Evolutionary conservation across 2,797 vertebrate genomes (phyloP).

Genomic region (Chaenodraco wilsoni): DNA sequence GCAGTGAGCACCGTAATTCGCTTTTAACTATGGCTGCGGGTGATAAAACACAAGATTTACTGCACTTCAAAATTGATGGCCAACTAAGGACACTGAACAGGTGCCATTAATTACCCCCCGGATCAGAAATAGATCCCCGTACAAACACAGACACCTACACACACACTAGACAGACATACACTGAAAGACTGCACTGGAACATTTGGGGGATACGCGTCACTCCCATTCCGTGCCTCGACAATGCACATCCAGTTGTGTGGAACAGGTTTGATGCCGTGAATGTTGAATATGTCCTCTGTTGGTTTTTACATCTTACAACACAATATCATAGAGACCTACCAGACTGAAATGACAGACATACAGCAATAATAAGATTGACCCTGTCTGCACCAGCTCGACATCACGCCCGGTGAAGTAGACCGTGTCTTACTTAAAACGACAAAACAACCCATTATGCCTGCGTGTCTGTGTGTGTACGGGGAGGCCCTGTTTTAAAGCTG

Average conservation of each 20-base stretch:
- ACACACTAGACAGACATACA: constrained; percentile 22
- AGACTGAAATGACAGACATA: constrained; percentile 62
- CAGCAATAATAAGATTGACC: constrained; percentile 67
- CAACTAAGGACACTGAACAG: constrained; percentile 75
- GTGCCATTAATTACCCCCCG: constrained; percentile 70
- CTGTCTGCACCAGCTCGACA: constrained; percentile 65
- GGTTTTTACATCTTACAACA: constrained; percentile 46
- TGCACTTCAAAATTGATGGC: constrained; percentile 60
- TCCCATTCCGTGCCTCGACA: constrained; percentile 42
- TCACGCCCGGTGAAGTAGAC: constrained; percentile 74
- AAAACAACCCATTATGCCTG: constrained; percentile 67
- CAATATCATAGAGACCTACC: constrained; percentile 39
- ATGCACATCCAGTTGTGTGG: constrained; percentile 49
- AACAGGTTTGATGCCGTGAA: constrained; percentile 53
- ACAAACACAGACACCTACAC: constrained; percentile 25
- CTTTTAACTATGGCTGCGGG: constrained; percentile 50
- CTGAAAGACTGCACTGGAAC: constrained; percentile 35
- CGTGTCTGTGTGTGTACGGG: constrained; percentile 55
- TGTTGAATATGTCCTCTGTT: constrained; percentile 45
- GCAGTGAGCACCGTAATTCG: constrained; percentile 20
- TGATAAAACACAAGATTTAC: constrained; percentile 75
- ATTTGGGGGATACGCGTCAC: constrained; percentile 44
- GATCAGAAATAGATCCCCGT: constrained; percentile 74
- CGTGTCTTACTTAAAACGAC: constrained; percentile 74
- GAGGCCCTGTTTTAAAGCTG: constrained; percentile 67